Percentiles rank a stretch among this genome's conserved stretches.
Evolutionary conservation across 1,140 invertebrate genomes (phyloP).

Genomic region (Megathymus violae): DNA sequence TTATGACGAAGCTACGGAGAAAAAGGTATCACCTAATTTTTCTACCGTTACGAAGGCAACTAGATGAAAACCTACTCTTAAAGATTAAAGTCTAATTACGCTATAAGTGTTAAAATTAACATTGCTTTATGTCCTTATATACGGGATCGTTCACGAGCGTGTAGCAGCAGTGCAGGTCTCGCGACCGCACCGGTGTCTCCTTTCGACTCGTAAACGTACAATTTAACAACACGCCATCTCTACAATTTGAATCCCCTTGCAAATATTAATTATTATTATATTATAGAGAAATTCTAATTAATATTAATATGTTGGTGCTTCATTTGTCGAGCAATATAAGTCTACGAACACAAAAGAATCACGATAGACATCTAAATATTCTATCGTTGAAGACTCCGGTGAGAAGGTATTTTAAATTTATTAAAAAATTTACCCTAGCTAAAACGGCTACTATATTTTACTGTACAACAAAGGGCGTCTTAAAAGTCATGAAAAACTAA

Average conservation of each 20-base stretch:
- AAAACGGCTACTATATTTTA: conserved; percentile 78
- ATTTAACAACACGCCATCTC: conserved; percentile 47
- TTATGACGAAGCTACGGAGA: conserved; percentile 78
- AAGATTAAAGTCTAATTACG: conserved; percentile 81
- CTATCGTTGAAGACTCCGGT: conserved; percentile 62
- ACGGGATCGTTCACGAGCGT: conserved; percentile 50
- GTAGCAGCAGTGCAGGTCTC: conserved; percentile 33
- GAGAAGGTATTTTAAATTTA: conserved; percentile 67
- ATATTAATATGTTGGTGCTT: conserved; percentile 66
- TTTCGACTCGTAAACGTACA: conserved; percentile 24
- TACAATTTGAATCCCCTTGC: conserved; percentile 52
- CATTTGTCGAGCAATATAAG: conserved; percentile 60
- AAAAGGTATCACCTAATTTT: conserved; percentile 80
- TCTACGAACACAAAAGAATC: conserved; percentile 66
- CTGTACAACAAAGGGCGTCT: conserved; percentile 78
- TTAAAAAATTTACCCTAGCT: conserved; percentile 82
- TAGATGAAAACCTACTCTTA: conserved; percentile 83
- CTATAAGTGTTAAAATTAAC: conserved; percentile 82
- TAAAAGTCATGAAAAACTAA: conserved; percentile 65
- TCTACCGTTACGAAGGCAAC: conserved; percentile 81
- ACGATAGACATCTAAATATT: conserved; percentile 57
- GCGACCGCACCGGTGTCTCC: conserved; percentile 60
- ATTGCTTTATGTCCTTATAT: conserved; percentile 78
- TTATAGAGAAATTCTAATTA: conserved; percentile 67
- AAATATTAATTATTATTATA: conserved; percentile 57